Percentiles rank a stretch among this genome's conserved stretches.
phyloP scores from a whole-genome alignment of 2,888 invertebrate species.

The Pyrgus malvae region DNA sequence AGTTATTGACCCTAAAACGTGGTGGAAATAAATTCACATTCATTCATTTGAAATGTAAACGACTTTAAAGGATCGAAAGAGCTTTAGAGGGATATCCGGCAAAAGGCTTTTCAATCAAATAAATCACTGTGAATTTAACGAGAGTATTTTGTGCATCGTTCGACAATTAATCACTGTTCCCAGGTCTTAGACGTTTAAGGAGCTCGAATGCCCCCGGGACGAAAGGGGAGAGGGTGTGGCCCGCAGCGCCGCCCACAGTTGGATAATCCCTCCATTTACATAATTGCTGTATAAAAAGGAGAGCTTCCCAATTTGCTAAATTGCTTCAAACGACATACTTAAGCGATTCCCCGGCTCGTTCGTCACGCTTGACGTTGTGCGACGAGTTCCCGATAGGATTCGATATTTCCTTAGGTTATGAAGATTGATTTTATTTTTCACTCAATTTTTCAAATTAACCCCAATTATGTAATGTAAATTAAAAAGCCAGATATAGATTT shows the following conservation, averaged over 20 bases:
- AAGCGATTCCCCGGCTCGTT: slow-evolving; percentile 49
- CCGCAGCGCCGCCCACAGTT: slow-evolving; percentile 69
- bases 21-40: slow-evolving; percentile 5
- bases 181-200: slow-evolving; percentile 67
- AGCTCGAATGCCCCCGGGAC: slow-evolving; percentile 59
- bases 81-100: slow-evolving; percentile 6
- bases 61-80: neutral
- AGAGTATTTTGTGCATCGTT: slow-evolving; percentile 52
- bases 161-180: slow-evolving; percentile 74
- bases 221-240: slow-evolving; percentile 71
- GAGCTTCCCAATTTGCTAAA: slow-evolving; percentile 81
- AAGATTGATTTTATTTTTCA: too few species aligned
- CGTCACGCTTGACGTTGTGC: slow-evolving; percentile 39
- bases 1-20: neutral
- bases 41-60: slow-evolving; percentile 7
- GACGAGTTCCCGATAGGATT: slow-evolving; percentile 26
- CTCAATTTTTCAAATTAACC: too few species aligned
- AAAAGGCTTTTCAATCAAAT: slow-evolving; percentile 61
- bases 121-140: slow-evolving; percentile 64
- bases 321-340: slow-evolving; percentile 75
- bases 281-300: slow-evolving; percentile 82
- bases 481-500: too few species aligned
- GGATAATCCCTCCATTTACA: slow-evolving; percentile 82
- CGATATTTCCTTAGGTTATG: neutral
- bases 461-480: too few species aligned